Percentiles rank a stretch among this genome's conserved stretches.
Evolutionary conservation across 2,888 invertebrate genomes (phyloP).

Genomic region (Gnatocerus cornutus): DNA sequence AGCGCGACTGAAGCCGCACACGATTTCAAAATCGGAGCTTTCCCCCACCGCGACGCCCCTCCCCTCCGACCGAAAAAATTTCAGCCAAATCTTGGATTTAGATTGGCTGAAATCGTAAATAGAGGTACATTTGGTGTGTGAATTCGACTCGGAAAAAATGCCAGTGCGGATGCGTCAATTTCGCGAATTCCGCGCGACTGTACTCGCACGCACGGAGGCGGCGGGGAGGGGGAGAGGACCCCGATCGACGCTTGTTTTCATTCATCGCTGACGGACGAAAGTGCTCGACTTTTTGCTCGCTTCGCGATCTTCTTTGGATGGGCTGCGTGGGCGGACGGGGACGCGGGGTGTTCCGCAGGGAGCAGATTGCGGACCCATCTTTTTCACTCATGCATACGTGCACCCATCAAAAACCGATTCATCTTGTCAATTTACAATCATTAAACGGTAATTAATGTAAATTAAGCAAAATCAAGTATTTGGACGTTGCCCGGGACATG

Average conservation of each 20-base stretch:
- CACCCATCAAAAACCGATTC: too few species aligned
- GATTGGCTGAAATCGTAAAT: conserved; percentile 57
- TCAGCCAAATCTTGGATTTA: conserved; percentile 59
- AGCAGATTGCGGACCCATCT: neutral
- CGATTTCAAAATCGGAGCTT: conserved; percentile 48
- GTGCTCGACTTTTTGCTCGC: too few species aligned
- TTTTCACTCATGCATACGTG: too few species aligned
- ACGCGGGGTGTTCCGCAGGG: neutral
- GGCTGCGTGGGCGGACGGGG: conserved; percentile 13
- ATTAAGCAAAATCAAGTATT: too few species aligned
- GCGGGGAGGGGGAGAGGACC: neutral
- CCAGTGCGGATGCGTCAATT: conserved; percentile 39
- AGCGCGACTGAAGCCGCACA: conserved; percentile 53
- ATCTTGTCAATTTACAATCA: too few species aligned
- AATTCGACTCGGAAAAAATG: conserved; percentile 27
- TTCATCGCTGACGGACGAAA: conserved; percentile 19
- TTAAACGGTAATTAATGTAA: too few species aligned
- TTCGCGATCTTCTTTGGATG: neutral
- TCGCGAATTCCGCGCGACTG: conserved; percentile 32
- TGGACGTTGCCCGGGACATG: too few species aligned
- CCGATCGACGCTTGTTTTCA: conserved; percentile 31
- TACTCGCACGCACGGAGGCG: conserved; percentile 8
- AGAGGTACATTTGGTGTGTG: conserved; percentile 40
- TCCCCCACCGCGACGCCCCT: conserved; percentile 47
- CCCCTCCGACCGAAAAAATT: conserved; percentile 54